Evolutionary conservation across 2,888 invertebrate genomes (phyloP).

Genomic region (Leptinotarsa rubiginosa): DNA sequence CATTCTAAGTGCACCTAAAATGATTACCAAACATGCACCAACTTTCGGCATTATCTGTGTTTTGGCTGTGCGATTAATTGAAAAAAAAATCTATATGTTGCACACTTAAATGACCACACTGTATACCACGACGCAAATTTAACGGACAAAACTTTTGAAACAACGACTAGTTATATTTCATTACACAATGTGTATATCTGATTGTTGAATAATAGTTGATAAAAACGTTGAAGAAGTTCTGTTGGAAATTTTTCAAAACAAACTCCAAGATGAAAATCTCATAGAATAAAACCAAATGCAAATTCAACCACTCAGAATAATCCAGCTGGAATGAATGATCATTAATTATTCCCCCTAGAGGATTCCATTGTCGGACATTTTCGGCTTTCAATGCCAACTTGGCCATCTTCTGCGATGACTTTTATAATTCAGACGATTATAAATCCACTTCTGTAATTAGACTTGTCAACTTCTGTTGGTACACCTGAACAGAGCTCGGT

Average conservation of each 20-base stretch:
- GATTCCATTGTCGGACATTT: slow-evolving; percentile 10
- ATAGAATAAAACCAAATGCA: slow-evolving; percentile 9
- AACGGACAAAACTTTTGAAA: too few species aligned
- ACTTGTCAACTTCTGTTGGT: slow-evolving; percentile 42
- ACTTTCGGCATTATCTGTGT: too few species aligned
- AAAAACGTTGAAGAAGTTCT: background rate
- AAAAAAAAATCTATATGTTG: too few species aligned
- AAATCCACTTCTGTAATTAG: slow-evolving; percentile 40
- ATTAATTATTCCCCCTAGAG: background rate
- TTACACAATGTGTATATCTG: too few species aligned
- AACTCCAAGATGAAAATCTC: slow-evolving; percentile 9
- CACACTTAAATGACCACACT: too few species aligned
- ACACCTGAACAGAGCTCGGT: slow-evolving; percentile 40
- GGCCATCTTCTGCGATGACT: slow-evolving; percentile 4
- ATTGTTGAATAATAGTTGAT: too few species aligned
- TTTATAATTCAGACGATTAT: slow-evolving; percentile 9
- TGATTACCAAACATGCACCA: too few species aligned
- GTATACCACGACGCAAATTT: too few species aligned
- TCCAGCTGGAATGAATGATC: slow-evolving; percentile 3
- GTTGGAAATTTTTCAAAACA: background rate
- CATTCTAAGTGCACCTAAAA: too few species aligned
- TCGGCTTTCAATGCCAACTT: slow-evolving; percentile 17
- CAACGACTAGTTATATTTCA: too few species aligned
- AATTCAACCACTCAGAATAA: background rate
- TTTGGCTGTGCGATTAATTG: too few species aligned